A percentile compares a stretch with the other conserved stretches of the same genome.
phyloP scores from a whole-genome alignment of 1,140 invertebrate species.

The Zophobas atratus region DNA sequence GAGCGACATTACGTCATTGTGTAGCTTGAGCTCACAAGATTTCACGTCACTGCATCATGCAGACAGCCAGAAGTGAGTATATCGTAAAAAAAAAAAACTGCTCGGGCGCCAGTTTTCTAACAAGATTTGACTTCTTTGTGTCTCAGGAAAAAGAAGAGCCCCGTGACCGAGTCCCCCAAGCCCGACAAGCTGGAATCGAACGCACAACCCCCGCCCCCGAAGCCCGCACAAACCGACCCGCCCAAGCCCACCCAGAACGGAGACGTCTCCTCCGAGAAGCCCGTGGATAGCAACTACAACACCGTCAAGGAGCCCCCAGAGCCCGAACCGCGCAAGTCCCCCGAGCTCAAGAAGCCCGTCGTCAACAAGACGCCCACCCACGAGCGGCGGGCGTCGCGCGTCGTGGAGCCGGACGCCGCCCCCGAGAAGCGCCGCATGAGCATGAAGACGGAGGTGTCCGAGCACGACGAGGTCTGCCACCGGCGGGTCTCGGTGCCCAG shows the following conservation, averaged over 20 bases:
- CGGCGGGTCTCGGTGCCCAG: conserved; percentile 60
- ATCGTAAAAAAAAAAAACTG: not conserved
- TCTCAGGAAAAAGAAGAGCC: conserved; percentile 55
- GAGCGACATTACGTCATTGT: conserved; percentile 73
- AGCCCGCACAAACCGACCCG: not conserved
- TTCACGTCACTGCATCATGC: conserved; percentile 70
- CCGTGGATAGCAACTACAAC: conserved; percentile 59
- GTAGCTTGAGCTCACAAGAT: conserved; percentile 73
- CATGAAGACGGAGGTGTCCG: conserved; percentile 38
- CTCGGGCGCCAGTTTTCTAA: not conserved
- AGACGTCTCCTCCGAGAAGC: conserved; percentile 27
- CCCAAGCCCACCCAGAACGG: conserved; percentile 48
- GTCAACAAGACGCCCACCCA: conserved; percentile 56
- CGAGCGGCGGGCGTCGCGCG: conserved; percentile 50
- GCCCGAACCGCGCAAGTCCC: conserved; percentile 46
- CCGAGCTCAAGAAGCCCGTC: conserved; percentile 45
- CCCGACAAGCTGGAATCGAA: conserved; percentile 43
- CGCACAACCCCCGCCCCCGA: conserved; percentile 34
- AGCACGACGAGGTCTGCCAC: conserved; percentile 55
- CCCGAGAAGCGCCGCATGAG: conserved; percentile 55
- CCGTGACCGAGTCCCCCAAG: conserved; percentile 55
- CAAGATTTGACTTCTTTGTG: conserved; percentile 9
- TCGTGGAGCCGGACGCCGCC: conserved; percentile 15
- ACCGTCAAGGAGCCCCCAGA: conserved; percentile 52
- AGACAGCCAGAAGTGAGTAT: conserved; percentile 69